phyloP scores from a whole-genome alignment of 2,113 vertebrate genomes.

The Misgurnus anguillicaudatus region DNA sequence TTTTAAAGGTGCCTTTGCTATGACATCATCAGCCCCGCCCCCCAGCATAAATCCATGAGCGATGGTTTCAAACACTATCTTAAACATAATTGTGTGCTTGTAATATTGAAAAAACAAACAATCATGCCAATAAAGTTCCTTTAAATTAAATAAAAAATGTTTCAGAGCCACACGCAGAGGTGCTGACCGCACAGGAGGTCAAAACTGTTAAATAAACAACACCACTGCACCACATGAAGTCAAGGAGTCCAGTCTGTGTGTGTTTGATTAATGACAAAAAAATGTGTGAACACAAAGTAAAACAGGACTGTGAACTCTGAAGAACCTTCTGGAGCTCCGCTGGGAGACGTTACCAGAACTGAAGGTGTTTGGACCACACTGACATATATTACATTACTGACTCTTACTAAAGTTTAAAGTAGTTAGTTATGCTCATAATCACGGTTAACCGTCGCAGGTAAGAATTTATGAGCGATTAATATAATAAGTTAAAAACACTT shows the following conservation, averaged over 20 bases:
- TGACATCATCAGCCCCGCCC: not conserved
- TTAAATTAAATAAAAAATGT: too few species aligned
- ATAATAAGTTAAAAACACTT: too few species aligned
- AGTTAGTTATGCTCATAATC: too few species aligned
- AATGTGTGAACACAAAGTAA: not conserved
- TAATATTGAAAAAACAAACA: too few species aligned
- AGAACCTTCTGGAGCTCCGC: constrained; percentile 9
- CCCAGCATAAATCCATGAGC: not conserved
- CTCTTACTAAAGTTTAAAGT: too few species aligned
- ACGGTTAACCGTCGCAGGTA: too few species aligned
- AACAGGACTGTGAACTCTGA: constrained; percentile 26
- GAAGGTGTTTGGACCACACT: not conserved
- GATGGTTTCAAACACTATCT: not conserved
- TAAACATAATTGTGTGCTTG: too few species aligned
- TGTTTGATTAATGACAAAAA: constrained; percentile 29
- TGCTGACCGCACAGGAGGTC: not conserved
- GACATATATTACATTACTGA: not conserved
- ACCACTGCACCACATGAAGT: not conserved
- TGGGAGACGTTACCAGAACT: constrained; percentile 29
- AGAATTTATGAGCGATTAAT: too few species aligned
- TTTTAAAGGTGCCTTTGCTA: not conserved
- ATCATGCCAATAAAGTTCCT: too few species aligned
- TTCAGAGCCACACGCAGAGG: not conserved
- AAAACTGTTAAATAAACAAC: constrained; percentile 10
- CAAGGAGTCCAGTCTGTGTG: not conserved